Percentiles rank a stretch among this genome's conserved stretches.
Conservation (phyloP, 2,888 invertebrate genomes). For the Ochlodes sylvanus region DNA sequence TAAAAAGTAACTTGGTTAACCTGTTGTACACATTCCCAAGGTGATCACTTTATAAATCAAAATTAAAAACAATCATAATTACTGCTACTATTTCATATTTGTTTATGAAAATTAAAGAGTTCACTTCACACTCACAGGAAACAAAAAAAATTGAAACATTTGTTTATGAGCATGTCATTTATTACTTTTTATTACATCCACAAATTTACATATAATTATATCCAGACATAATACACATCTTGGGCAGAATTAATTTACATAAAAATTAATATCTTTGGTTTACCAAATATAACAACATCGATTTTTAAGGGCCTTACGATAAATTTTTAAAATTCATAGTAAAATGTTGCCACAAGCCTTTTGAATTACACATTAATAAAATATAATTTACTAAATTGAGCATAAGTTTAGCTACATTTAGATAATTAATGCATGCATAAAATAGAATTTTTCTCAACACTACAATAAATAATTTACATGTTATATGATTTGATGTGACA, state of each 20-base stretch:
- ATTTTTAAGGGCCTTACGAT: constrained; percentile 56
- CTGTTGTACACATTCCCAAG: too few species aligned
- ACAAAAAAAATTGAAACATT: constrained; percentile 2
- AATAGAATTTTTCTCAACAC: constrained; percentile 26
- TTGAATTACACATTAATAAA: constrained; percentile 63
- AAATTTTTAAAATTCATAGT: constrained; percentile 55
- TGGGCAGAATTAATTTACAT: constrained; percentile 72
- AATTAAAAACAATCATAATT: too few species aligned
- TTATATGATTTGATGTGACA: constrained; percentile 22
- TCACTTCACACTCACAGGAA: too few species aligned
- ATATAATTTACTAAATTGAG: constrained; percentile 46
- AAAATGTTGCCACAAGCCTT: constrained; percentile 72
- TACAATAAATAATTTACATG: constrained; percentile 12
- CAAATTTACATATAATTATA: constrained; percentile 68
- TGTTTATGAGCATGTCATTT: constrained; percentile 76
- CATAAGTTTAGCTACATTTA: constrained; percentile 33
- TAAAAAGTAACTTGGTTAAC: too few species aligned
- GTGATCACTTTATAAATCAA: too few species aligned
- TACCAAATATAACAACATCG: constrained; percentile 76
- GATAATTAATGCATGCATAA: constrained; percentile 35
- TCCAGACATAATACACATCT: constrained; percentile 69
- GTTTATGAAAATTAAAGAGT: too few species aligned
- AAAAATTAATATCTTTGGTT: constrained; percentile 83
- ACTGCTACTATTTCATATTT: too few species aligned
- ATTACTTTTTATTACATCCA: constrained; percentile 65